Conservation (phyloP, 2,797 vertebrate species). For the Paramormyrops hopkinsi region DNA sequence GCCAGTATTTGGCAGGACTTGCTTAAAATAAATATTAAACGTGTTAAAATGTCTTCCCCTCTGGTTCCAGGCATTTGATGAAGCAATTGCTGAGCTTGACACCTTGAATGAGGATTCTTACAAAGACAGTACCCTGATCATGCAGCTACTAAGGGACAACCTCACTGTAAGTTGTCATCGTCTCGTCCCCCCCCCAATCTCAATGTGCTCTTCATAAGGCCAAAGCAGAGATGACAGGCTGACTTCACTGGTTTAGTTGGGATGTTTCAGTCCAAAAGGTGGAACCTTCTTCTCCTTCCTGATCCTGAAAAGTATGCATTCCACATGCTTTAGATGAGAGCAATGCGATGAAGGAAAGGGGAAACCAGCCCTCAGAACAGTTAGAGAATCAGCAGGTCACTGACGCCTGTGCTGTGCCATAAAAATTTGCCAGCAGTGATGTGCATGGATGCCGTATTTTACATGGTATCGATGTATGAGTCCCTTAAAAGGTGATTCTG, state of each 20-base stretch:
- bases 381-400: neutral
- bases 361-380: neutral
- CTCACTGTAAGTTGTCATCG: conserved; percentile 87
- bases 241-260: neutral
- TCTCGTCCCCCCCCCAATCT: neutral
- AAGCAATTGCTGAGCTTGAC: conserved; percentile 97
- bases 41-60: neutral
- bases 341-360: neutral
- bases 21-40: neutral
- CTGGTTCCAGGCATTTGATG: conserved; percentile 85
- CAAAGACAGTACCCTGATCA: conserved; percentile 99
- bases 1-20: neutral
- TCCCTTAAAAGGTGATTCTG: neutral
- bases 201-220: neutral
- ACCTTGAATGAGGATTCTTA: conserved; percentile 99
- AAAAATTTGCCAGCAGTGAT: neutral
- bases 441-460: neutral
- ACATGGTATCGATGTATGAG: neutral
- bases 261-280: neutral
- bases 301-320: neutral
- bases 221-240: neutral
- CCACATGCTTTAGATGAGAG: neutral
- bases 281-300: neutral
- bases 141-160: conserved; percentile 99
- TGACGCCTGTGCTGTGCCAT: neutral